Evolutionary conservation across 2,888 invertebrate species (phyloP).

Genomic region (Thymelicus acteon): DNA sequence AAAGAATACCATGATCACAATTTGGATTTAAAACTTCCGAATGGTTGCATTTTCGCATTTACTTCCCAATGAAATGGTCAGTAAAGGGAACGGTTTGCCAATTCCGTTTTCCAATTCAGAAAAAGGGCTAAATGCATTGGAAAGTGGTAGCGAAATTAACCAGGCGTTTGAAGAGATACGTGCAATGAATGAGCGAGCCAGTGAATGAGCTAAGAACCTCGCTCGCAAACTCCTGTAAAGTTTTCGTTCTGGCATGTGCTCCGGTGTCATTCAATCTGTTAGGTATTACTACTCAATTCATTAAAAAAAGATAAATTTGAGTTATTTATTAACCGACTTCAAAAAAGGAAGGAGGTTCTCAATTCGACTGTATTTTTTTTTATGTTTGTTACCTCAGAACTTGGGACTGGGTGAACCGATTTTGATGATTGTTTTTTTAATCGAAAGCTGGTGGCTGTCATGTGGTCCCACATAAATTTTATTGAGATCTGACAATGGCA

Average conservation of each 20-base stretch:
- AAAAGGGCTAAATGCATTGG: conserved; percentile 36
- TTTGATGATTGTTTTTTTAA: too few relatives aligned
- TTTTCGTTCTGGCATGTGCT: neutral
- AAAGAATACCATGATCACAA: neutral
- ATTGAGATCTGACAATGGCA: too few relatives aligned
- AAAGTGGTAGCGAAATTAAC: conserved; percentile 33
- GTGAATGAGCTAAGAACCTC: neutral
- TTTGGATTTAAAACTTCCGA: conserved; percentile 7
- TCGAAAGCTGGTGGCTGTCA: too few relatives aligned
- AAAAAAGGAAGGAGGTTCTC: too few relatives aligned
- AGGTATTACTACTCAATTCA: too few relatives aligned
- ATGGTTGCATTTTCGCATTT: conserved; percentile 32
- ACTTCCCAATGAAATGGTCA: conserved; percentile 26
- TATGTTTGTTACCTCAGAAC: too few relatives aligned
- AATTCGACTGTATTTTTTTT: too few relatives aligned
- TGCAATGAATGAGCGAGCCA: conserved; percentile 23
- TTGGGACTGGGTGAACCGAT: too few relatives aligned
- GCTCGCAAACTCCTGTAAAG: neutral
- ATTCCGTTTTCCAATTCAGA: conserved; percentile 35
- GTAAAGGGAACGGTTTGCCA: conserved; percentile 30
- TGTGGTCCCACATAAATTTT: too few relatives aligned
- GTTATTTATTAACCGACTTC: too few relatives aligned
- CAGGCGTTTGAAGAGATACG: conserved; percentile 33
- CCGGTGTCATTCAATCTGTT: too few relatives aligned
- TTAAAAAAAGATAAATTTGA: too few relatives aligned